Evolutionary conservation across 2,888 invertebrate genomes (phyloP).

Genomic region (Girardia tigrina): DNA sequence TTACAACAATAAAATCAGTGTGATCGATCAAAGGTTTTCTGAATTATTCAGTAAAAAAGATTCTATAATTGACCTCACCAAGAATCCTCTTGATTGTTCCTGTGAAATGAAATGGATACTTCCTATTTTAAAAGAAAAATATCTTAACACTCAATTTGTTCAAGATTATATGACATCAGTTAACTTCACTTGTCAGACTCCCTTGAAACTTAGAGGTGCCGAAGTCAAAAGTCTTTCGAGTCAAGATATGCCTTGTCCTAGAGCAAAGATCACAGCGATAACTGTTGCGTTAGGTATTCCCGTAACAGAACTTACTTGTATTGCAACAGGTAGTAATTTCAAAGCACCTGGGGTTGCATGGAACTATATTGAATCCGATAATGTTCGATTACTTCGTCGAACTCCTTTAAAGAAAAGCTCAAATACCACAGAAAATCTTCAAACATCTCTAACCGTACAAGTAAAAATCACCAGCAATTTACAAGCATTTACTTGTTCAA

Average conservation of each 20-base stretch:
- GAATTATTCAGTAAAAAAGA: neutral
- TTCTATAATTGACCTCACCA: constrained; percentile 25
- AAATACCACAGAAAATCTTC: neutral
- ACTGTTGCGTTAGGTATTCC: constrained; percentile 1
- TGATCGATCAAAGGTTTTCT: neutral
- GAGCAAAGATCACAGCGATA: neutral
- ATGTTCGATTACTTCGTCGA: constrained; percentile 1
- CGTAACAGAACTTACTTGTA: constrained; percentile 13
- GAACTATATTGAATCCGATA: constrained; percentile 28
- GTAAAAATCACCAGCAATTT: constrained; percentile 20
- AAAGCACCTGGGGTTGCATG: constrained; percentile 21
- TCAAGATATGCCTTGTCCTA: neutral
- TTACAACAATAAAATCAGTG: constrained; percentile 24
- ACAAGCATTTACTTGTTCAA: constrained; percentile 15
- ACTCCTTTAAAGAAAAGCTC: neutral
- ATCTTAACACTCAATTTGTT: neutral
- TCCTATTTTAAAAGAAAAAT: neutral
- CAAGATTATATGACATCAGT: neutral
- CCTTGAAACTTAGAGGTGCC: neutral
- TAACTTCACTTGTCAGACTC: constrained; percentile 24
- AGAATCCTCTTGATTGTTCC: constrained; percentile 21
- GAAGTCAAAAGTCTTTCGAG: neutral
- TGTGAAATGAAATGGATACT: constrained; percentile 24
- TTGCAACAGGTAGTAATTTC: neutral
- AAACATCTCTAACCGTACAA: neutral